Percentiles rank a stretch among this genome's conserved stretches.
Conservation (phyloP, 1,140 invertebrate genomes). For the Penaeus vannamei region DNA sequence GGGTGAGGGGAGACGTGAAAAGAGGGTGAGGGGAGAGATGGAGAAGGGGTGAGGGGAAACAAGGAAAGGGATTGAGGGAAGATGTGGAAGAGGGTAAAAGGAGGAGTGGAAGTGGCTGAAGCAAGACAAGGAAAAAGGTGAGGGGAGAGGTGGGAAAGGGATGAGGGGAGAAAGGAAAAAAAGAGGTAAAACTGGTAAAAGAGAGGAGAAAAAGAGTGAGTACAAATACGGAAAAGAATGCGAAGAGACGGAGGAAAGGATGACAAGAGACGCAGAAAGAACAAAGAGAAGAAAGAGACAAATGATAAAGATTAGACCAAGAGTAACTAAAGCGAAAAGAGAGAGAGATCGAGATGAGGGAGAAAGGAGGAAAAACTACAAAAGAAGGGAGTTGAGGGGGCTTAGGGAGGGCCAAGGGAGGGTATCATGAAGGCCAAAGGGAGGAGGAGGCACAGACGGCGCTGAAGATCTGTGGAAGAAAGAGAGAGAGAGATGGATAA, state of each 20-base stretch:
- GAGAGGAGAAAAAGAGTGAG: background rate
- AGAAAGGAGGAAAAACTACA: background rate
- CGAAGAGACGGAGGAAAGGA: background rate
- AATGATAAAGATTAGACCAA: too few species aligned
- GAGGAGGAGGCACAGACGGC: background rate
- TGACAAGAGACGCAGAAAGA: background rate
- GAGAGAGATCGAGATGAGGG: background rate
- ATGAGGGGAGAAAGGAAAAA: background rate
- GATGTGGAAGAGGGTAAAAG: background rate
- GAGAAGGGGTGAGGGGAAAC: background rate
- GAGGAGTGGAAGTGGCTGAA: too few species aligned
- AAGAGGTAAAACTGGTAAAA: background rate
- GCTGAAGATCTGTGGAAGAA: background rate
- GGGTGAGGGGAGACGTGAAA: too few species aligned
- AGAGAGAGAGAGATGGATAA: background rate
- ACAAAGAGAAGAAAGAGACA: background rate
- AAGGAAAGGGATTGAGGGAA: background rate
- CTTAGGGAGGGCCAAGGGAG: background rate
- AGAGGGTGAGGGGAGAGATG: background rate
- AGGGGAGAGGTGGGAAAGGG: background rate
- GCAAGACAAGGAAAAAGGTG: background rate
- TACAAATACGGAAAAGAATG: background rate
- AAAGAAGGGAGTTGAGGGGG: background rate
- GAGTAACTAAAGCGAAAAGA: background rate
- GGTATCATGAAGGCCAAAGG: background rate